Evolutionary conservation across 2,113 vertebrate genomes (phyloP).

Genomic region (Aleadryas rufinucha): DNA sequence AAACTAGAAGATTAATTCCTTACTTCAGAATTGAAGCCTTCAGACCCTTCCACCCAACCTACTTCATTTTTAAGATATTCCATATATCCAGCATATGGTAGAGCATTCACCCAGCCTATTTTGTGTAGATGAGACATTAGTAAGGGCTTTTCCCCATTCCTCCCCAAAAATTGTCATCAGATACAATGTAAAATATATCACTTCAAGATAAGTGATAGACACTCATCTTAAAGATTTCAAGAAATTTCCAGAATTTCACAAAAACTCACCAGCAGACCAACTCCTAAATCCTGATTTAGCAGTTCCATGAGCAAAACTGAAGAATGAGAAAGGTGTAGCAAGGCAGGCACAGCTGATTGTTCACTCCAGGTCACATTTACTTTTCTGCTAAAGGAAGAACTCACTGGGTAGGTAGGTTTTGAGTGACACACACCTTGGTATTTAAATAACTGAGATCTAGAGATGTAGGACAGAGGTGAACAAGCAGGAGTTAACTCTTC

Average conservation of each 20-base stretch:
- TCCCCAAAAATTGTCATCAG: not conserved
- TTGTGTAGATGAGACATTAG: not conserved
- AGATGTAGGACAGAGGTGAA: slow-evolving; percentile 33
- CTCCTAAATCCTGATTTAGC: not conserved
- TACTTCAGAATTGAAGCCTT: not conserved
- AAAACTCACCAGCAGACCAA: not conserved
- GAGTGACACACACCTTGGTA: slow-evolving; percentile 42
- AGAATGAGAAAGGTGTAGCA: not conserved
- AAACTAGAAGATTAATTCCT: not conserved
- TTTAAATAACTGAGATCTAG: slow-evolving; percentile 7
- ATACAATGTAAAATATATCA: not conserved
- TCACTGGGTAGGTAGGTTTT: not conserved
- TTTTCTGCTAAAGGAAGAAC: not conserved
- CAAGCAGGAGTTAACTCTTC: not conserved
- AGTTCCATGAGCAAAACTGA: not conserved
- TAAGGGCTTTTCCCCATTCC: not conserved
- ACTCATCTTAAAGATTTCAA: not conserved
- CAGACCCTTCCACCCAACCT: not conserved
- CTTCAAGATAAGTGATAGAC: not conserved
- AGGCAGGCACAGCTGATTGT: not conserved
- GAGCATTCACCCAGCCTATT: not conserved
- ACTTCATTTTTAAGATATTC: not conserved
- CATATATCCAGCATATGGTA: not conserved
- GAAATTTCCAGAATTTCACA: not conserved
- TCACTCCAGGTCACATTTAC: not conserved